These are phyloP conservation scores for Parazoanthus atlanticus DNA, from an alignment of 92 coral and sea anemone genomes.

Conservation along the genomic window DNA sequence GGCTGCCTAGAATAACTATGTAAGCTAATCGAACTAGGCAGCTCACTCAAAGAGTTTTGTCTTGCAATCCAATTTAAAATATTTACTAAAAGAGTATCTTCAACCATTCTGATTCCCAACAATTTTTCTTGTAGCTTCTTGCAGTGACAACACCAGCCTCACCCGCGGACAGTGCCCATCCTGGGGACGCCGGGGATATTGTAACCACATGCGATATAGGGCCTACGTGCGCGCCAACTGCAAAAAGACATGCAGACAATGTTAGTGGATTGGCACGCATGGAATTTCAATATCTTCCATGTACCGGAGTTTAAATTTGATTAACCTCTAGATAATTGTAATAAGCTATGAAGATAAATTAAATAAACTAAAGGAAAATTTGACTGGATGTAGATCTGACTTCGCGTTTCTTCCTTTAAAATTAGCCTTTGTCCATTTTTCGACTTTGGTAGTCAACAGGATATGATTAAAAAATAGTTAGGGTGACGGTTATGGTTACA, in stretches of 20 bases:
- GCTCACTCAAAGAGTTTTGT: too few relatives aligned
- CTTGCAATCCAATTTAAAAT: neutral
- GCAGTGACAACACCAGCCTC: neutral
- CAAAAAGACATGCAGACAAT: conserved; percentile 64
- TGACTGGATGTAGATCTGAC: too few relatives aligned
- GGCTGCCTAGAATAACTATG: too few relatives aligned
- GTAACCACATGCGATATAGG: conserved; percentile 13
- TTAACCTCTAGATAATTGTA: neutral
- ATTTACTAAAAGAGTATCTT: neutral
- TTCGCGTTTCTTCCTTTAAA: too few relatives aligned
- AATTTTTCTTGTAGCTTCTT: neutral
- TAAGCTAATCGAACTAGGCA: too few relatives aligned
- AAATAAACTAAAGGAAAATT: too few relatives aligned
- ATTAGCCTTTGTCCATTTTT: too few relatives aligned
- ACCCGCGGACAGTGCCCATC: neutral
- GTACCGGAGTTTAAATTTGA: too few relatives aligned
- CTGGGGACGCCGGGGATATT: conserved; percentile 8
- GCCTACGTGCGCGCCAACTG: conserved; percentile 61
- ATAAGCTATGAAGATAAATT: neutral
- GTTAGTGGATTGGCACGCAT: neutral
- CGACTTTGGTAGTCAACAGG: too few relatives aligned
- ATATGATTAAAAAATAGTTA: too few relatives aligned
- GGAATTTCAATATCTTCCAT: neutral
- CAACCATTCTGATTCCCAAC: neutral
- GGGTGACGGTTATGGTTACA: too few relatives aligned